Evolutionary conservation across 2,888 invertebrate genomes (phyloP).

Genomic region (Allygus modestus): DNA sequence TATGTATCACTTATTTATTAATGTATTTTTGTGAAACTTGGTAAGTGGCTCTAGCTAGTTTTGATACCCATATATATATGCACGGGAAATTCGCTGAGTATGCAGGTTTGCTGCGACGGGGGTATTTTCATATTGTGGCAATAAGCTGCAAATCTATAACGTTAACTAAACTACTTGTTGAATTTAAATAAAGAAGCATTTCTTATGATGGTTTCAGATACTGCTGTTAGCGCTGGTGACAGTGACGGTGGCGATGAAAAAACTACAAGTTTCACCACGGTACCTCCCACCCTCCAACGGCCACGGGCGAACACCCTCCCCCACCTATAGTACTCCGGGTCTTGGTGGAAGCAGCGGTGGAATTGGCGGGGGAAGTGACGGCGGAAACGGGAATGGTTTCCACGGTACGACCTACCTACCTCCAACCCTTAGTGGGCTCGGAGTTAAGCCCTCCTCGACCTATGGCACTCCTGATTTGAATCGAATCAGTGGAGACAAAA

Average conservation of each 20-base stretch:
- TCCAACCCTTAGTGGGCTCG: slow-evolving; percentile 55
- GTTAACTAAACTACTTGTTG: no score
- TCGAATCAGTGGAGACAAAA: no score
- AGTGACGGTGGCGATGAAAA: slow-evolving; percentile 33
- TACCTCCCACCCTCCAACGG: slow-evolving; percentile 60
- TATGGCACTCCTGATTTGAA: slow-evolving; percentile 54
- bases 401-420: neutral
- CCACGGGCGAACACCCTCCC: slow-evolving; percentile 66
- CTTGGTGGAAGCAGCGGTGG: no score
- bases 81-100: no score
- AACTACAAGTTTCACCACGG: slow-evolving; percentile 47
- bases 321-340: slow-evolving; percentile 46
- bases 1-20: no score
- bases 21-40: no score
- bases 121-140: no score
- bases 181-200: no score
- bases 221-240: slow-evolving; percentile 39
- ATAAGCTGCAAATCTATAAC: no score
- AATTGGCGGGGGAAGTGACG: slow-evolving; percentile 15
- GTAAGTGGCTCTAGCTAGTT: no score
- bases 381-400: slow-evolving; percentile 18
- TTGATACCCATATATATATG: no score
- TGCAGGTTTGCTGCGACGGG: no score
- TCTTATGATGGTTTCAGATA: slow-evolving; percentile 52
- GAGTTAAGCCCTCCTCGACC: slow-evolving; percentile 52